Evolutionary conservation across 1,140 invertebrate species (phyloP).

Genomic region (Nebria ingens): DNA sequence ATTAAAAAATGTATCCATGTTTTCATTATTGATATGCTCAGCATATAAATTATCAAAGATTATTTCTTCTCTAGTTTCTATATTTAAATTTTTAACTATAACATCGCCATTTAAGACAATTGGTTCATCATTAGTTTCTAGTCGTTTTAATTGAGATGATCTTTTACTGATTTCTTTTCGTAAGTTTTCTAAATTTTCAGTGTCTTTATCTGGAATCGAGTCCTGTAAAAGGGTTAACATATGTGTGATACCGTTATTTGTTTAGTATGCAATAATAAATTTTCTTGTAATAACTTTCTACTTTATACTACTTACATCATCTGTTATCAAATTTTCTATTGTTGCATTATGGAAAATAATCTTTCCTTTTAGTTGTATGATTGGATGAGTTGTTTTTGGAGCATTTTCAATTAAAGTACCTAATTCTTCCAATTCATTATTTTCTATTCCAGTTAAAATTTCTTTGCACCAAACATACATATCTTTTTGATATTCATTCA

Average conservation of each 20-base stretch:
- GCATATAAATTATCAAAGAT: neutral
- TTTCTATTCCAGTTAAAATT: conserved; percentile 19
- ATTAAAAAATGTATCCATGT: conserved; percentile 18
- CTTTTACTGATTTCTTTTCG: neutral
- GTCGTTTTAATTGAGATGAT: neutral
- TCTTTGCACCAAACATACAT: conserved; percentile 23
- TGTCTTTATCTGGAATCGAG: no score
- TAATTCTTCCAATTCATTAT: conserved; percentile 12
- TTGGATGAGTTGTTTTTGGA: neutral
- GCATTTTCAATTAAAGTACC: neutral
- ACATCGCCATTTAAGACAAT: neutral
- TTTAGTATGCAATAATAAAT: no score
- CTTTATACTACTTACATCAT: neutral
- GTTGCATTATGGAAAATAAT: neutral
- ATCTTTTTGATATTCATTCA: conserved; percentile 20
- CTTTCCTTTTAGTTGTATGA: neutral
- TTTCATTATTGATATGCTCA: conserved; percentile 17
- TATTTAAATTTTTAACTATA: neutral
- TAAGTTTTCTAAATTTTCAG: neutral
- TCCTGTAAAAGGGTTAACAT: no score
- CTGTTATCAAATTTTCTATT: neutral
- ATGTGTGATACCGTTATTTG: no score
- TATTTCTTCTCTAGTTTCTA: neutral
- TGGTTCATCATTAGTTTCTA: neutral
- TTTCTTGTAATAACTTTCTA: no score